phyloP scores from a whole-genome alignment of 2,797 vertebrate species.

The Lycodopsis pacificus region DNA sequence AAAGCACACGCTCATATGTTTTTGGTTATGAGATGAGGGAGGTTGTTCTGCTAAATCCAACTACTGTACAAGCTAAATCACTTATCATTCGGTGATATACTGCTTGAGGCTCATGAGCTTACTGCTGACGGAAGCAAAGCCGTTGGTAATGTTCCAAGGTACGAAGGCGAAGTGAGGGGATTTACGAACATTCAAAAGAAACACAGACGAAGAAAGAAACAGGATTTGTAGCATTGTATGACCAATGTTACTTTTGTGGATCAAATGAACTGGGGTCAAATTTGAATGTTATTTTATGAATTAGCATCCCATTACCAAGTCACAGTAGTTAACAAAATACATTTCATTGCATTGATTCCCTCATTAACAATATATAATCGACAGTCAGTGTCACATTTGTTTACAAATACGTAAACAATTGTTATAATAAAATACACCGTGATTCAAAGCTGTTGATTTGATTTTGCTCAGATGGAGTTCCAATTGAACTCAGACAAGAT shows the following conservation, averaged over 20 bases:
- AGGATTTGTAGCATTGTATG: background rate
- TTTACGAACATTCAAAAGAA: constrained; percentile 3
- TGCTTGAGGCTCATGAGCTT: background rate
- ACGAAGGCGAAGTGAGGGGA: constrained; percentile 3
- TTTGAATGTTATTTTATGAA: background rate
- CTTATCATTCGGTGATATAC: background rate
- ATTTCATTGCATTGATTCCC: background rate
- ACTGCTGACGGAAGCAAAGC: constrained; percentile 21
- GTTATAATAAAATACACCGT: background rate
- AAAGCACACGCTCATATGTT: constrained; percentile 38
- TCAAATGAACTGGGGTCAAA: background rate
- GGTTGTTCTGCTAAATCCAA: constrained; percentile 23
- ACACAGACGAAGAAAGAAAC: background rate
- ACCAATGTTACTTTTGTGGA: background rate
- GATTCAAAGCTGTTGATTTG: background rate
- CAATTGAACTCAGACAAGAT: background rate
- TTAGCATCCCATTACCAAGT: background rate
- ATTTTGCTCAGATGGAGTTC: background rate
- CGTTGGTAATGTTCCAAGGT: constrained; percentile 11
- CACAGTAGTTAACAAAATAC: background rate
- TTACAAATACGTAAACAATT: background rate
- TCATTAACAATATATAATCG: background rate
- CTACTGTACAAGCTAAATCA: constrained; percentile 28
- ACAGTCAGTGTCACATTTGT: background rate
- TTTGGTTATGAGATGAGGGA: constrained; percentile 27